Base-by-base conservation (phyloP, 2,888 invertebrate species). In the Chydorus sphaericus region DNA sequence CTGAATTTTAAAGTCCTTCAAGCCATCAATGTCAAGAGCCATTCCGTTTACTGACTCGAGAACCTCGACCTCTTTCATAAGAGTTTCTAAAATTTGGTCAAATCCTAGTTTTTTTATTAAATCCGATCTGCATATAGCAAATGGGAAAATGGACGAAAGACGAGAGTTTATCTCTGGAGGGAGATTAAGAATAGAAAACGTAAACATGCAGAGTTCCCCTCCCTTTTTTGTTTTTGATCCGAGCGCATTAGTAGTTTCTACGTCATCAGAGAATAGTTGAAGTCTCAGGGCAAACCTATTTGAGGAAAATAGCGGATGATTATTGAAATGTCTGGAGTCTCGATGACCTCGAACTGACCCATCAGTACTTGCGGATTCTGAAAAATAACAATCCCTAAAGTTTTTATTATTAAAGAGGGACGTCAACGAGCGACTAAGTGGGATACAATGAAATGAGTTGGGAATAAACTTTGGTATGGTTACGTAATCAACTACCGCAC, bases 211-310 rank as follows among this genome's bases (percentile, higher is more conserved):
- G 1, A 60, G 20, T 54, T 60, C 59, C 30, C 59, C 56, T n/a
- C n/a, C n/a, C 29, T 57, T 51, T 11, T 57, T 56, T 10, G 61
- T 57, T 48, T 59, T 51, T n/a, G 60, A 58, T 1, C 59, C 59
- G n/a, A 60, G 39, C 7, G 60, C 57, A 52, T 61, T 60, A 3
- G 57, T 60, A 1, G 54, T 37, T 36, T 60, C 60, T 39, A 59
- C 58, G 4, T 60, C 59, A 50, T 61, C 60, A 37, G 53, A 58
- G 49, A 44, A 44, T 4, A 44, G 10, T 44, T 44, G 44, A 10
- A 44, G 26, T 10, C 44, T 10, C 10, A 44, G 20, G 20, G 44
- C 20, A 44, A 23, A 10, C 11, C 26, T 16, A 2, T n/a, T 26
- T 20, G 20, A 23, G 3, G 44, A 44, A 44, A 44, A 44, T 11